Conservation (phyloP, 2,888 invertebrate species). For the Neoitamus cyanurus region DNA sequence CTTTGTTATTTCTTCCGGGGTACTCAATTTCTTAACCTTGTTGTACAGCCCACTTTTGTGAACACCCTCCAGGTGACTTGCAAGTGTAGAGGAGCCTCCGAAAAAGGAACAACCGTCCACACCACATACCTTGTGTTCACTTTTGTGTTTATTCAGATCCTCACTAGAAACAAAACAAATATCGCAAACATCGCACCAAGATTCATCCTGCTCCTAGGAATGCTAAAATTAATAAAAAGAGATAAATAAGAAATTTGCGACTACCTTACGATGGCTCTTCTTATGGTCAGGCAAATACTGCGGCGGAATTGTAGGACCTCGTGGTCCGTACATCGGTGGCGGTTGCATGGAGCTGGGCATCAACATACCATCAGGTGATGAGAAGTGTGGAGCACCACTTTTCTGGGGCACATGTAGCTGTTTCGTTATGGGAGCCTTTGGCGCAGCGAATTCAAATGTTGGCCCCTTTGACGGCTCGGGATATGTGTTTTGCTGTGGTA, state of each 20-base stretch:
- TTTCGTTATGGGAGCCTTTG: neutral
- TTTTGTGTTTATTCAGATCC: constrained; percentile 74
- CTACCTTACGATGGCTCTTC: neutral
- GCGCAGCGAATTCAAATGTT: neutral
- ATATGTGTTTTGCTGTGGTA: neutral
- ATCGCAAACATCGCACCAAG: constrained; percentile 85
- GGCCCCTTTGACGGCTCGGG: neutral
- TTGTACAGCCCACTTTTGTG: constrained; percentile 86
- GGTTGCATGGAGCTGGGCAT: constrained; percentile 62
- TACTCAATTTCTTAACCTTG: constrained; percentile 78
- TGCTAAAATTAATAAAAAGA: neutral
- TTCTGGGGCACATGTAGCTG: neutral
- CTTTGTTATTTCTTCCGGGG: constrained; percentile 84
- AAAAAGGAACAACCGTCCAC: constrained; percentile 83
- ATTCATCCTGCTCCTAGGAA: constrained; percentile 55
- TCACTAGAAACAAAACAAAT: constrained; percentile 74
- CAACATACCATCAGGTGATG: constrained; percentile 64
- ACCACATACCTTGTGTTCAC: constrained; percentile 82
- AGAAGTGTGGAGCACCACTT: constrained; percentile 54
- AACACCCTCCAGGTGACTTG: constrained; percentile 84
- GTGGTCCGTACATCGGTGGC: constrained; percentile 65
- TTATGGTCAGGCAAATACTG: constrained; percentile 55
- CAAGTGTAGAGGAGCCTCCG: constrained; percentile 82
- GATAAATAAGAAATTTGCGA: neutral
- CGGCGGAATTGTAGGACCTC: constrained; percentile 63